Evolutionary conservation across 1,140 invertebrate species (phyloP), one percentile per base, ranked within the genome.

Genomic region (Drosophila guanche): DNA sequence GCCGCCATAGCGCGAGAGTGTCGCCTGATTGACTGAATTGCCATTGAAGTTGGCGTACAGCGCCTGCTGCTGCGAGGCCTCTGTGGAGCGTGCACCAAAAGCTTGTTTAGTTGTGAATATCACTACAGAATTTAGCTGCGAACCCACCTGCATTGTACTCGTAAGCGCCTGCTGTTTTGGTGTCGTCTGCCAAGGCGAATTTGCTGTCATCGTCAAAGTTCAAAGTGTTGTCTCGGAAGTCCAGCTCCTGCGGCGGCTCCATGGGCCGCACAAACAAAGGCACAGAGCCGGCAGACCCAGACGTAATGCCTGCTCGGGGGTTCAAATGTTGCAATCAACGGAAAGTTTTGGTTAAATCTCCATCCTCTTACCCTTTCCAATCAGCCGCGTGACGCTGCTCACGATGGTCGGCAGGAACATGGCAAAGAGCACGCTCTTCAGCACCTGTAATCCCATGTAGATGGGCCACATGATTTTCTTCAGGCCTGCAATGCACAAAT

Each of bases 391-490:
- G 52, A 97, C 93, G 76, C 95, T 95, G 50, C 96, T 95, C 54
- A 97, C 93, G 45, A 97, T 95, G 55, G 95, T 96, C 1, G 96
- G 96, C 76, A 97, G 92, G 91, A 97, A 96, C 90, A 97, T 94
- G 6, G 95, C 96, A 4, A 97, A 93, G 5, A 97, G 91, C 8
- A 96, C 93, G 16, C 95, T 96, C 91, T 97, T 97, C 67, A 96
- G 93, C 14, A 97, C 93, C 92, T 97, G 96, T 3, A 94, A 94
- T 1, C 95, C 96, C 74, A 96, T 94, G 61, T 96, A 93, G 14
- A 97, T 91, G 3, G 96, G 96, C 76, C 96, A 92, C 79, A 97
- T 93, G 53, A 96, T 92, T 89, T 97, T 97, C 92, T 96, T 97
- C 53, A 97, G 91, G 92, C 94, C 93, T 92, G 92, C 84, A 54